phyloP scores from a whole-genome alignment of 2,797 vertebrate genomes.

The Brotogeris chrysoptera region DNA sequence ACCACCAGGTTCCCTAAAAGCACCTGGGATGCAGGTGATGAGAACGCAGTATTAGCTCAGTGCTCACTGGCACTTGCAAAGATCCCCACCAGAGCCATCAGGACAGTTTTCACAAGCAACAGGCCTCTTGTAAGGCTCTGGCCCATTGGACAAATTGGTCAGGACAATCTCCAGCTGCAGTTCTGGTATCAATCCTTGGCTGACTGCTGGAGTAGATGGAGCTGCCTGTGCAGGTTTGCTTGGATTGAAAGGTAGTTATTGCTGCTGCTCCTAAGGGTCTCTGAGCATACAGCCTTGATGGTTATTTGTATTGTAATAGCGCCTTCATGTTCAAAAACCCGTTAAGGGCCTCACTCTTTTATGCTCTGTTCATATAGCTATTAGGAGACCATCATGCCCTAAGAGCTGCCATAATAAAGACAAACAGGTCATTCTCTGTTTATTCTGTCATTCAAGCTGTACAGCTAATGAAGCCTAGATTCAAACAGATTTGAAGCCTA shows the following conservation, averaged over 20 bases:
- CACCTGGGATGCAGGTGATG: neutral
- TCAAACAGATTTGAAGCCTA: neutral
- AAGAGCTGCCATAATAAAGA: neutral
- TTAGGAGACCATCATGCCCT: neutral
- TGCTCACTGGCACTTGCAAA: neutral
- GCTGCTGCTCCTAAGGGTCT: neutral
- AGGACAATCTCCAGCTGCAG: neutral
- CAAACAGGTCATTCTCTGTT: neutral
- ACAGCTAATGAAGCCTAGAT: neutral
- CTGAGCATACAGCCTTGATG: neutral
- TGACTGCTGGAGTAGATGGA: neutral
- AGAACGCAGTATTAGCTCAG: neutral
- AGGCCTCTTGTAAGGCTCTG: neutral
- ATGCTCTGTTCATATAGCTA: neutral
- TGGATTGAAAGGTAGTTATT: neutral
- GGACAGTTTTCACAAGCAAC: neutral
- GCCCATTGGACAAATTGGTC: fast-evolving
- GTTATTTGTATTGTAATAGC: neutral
- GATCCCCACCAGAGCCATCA: neutral
- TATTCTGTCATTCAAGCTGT: neutral
- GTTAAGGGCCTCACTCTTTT: neutral
- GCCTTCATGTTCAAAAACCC: neutral
- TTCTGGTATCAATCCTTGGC: neutral
- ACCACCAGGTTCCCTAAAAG: neutral
- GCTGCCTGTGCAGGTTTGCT: neutral